Base-by-base conservation (phyloP, 2,888 invertebrate genomes). In the Sarcophaga carnaria region DNA sequence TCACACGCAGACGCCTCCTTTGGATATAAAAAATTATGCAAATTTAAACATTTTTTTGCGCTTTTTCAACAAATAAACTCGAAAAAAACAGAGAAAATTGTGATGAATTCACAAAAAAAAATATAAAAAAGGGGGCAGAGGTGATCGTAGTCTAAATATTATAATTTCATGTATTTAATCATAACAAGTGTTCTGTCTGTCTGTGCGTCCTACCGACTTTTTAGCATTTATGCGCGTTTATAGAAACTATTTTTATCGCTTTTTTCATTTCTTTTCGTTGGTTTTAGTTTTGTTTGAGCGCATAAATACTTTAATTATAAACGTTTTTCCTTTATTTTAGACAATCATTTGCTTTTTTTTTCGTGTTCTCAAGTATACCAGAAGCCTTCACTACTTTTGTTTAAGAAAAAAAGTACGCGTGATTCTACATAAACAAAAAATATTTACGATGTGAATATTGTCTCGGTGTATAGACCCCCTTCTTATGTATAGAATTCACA, bases 1-100 rank as follows among this genome's bases (percentile, higher is more conserved):
- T 87, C 81, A 87, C 87, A 87, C 84, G 83, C 87, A 84, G 84
- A 84, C 87, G 84, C 87, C 87, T 84, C 81, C 69, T 72, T 75
- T 64, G 12, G 17, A 54, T 59, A 78, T 64, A 60, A 78, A 76
- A 67, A 79, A 76, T 75, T 87, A 87, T 87, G 87, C 69, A 87
- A 87, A 84, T 84, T 37, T 37, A 22, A 22, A 37, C 6, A 1
- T 6, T 37, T 37, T 37, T 78, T 17, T 17, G 54, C 62, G 66
- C 78, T 81, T 64, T 80, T 75, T 47, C 3, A 37, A 66, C 14
- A 72, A 83, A 47, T 49, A 49, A 66, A 76, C 66, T 37, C 37
- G 1, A 37, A 37, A 37, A 71, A 75, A 71, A 69, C 69, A 49
- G 72, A 77, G 74, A 59, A 62, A 71, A 59, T 47, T 84, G 20